A percentile compares a stretch with the other conserved stretches of the same genome.
These are phyloP conservation scores for Cyclura pinguis DNA, from an alignment of 2,797 vertebrate genomes.

Conservation along the genomic window DNA sequence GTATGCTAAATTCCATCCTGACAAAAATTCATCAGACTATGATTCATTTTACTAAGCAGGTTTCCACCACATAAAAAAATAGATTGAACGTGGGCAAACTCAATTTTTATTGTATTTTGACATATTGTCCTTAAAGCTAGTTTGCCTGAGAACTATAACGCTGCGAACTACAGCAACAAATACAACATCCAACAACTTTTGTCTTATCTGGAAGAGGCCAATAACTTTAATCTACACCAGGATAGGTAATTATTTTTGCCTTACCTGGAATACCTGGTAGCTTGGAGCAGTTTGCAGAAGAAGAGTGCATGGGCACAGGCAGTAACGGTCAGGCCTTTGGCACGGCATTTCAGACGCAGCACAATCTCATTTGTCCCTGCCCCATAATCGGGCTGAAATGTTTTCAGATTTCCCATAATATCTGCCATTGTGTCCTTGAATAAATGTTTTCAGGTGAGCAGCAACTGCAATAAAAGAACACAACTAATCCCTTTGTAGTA, in stretches of 20 bases:
- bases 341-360: constrained; percentile 69
- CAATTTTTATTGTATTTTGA: not conserved
- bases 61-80: not conserved
- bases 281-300: constrained; percentile 75
- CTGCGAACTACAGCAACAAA: no score
- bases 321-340: constrained; percentile 70
- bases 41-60: not conserved
- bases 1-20: not conserved
- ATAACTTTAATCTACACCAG: not conserved
- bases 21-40: not conserved
- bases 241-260: not conserved
- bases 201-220: no score
- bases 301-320: constrained; percentile 82
- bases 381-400: constrained; percentile 76
- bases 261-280: constrained; percentile 75
- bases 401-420: constrained; percentile 64
- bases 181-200: no score
- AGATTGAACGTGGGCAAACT: not conserved
- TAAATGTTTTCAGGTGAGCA: not conserved
- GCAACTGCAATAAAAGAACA: constrained; percentile 40
- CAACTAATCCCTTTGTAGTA: not conserved
- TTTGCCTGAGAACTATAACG: not conserved
- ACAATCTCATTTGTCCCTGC: constrained; percentile 70
- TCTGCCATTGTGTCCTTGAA: constrained; percentile 65
- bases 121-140: not conserved